Evolutionary conservation across 2,797 vertebrate genomes (phyloP).

Genomic region (Danio kyathit): DNA sequence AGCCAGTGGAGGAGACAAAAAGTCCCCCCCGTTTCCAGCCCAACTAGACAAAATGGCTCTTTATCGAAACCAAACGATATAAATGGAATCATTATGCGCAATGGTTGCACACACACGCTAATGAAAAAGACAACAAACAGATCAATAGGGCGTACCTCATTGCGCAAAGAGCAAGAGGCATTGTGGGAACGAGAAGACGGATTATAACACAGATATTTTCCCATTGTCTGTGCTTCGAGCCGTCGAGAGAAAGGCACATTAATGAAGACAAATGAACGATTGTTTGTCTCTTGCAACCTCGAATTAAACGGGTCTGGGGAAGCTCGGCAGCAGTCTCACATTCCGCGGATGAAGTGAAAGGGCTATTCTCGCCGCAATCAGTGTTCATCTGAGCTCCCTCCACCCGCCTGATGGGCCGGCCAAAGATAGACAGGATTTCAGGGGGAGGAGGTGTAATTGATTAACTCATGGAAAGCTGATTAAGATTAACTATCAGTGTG

Average conservation of each 20-base stretch:
- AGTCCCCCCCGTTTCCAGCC: constrained; percentile 27
- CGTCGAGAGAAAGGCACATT: constrained; percentile 45
- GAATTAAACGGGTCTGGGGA: constrained; percentile 34
- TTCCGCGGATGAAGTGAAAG: constrained; percentile 19
- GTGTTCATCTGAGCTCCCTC: constrained; percentile 31
- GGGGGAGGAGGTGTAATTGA: constrained; percentile 50
- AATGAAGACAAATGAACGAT: constrained; percentile 54
- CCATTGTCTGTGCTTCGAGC: constrained; percentile 47
- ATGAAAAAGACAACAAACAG: constrained; percentile 49
- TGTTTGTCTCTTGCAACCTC: constrained; percentile 27
- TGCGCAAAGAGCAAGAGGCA: constrained; percentile 54
- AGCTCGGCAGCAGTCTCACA: constrained; percentile 21
- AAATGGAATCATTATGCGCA: constrained; percentile 55
- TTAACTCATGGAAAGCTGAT: constrained; percentile 55
- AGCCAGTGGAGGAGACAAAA: constrained; percentile 54
- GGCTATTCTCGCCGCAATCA: constrained; percentile 37
- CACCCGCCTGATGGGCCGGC: neutral
- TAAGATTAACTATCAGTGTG: constrained; percentile 53
- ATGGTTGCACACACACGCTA: constrained; percentile 45
- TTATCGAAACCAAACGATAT: constrained; percentile 51
- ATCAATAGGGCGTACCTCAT: constrained; percentile 57
- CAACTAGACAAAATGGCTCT: constrained; percentile 37
- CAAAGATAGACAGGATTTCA: neutral
- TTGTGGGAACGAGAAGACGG: constrained; percentile 38
- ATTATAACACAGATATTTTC: constrained; percentile 58